Evolutionary conservation across 2,113 vertebrate genomes (phyloP).

Genomic region (Phalacrocorax carbo): DNA sequence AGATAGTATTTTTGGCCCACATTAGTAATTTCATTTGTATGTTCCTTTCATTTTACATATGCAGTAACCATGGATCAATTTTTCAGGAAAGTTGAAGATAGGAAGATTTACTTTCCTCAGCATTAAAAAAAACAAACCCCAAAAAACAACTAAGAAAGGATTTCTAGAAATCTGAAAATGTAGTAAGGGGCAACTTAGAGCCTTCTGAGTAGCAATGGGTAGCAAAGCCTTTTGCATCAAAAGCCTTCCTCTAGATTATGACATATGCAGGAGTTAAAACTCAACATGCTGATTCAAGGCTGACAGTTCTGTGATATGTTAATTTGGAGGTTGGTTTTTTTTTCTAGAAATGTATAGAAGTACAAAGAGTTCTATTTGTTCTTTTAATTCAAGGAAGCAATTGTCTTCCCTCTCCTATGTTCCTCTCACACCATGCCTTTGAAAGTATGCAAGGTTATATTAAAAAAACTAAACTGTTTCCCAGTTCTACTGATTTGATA

Average conservation of each 20-base stretch:
- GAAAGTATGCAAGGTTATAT: background rate
- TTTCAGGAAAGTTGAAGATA: background rate
- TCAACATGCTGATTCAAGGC: background rate
- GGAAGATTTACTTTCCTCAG: background rate
- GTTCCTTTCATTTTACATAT: background rate
- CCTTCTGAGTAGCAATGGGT: background rate
- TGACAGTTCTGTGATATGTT: background rate
- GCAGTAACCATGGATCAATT: background rate
- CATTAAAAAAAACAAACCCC: background rate
- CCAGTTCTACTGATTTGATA: background rate
- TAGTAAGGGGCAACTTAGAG: background rate
- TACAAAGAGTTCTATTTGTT: background rate
- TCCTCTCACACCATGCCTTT: background rate
- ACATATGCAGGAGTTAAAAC: background rate
- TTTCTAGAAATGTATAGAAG: background rate
- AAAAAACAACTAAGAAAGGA: background rate
- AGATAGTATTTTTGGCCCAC: background rate
- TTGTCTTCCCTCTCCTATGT: background rate
- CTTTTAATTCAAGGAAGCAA: background rate
- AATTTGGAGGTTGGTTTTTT: background rate
- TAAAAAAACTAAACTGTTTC: background rate
- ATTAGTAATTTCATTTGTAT: background rate
- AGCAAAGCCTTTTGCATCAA: background rate
- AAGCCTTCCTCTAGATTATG: background rate
- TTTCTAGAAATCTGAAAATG: background rate